phyloP scores from a whole-genome alignment of 2,888 invertebrate species.

The Agrochola lota region DNA sequence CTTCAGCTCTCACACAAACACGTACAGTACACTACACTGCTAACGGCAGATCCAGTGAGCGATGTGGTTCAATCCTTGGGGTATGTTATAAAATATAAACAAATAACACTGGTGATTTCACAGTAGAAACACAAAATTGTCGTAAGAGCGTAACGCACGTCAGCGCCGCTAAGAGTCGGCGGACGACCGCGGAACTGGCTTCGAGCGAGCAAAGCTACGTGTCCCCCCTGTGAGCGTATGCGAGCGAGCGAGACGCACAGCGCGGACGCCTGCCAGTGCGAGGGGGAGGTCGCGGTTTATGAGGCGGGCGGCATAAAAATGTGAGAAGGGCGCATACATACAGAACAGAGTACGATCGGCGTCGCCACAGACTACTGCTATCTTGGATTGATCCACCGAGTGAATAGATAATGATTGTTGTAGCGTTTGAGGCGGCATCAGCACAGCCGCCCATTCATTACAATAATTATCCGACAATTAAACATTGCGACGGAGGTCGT shows the following conservation, averaged over 20 bases:
- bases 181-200: slow-evolving; percentile 87
- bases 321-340: slow-evolving; percentile 82
- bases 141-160: slow-evolving; percentile 85
- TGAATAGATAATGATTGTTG: slow-evolving; percentile 83
- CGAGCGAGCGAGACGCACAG: slow-evolving; percentile 77
- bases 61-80: slow-evolving; percentile 82
- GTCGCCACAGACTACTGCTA: slow-evolving; percentile 73
- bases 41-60: slow-evolving; percentile 78
- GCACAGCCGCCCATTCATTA: slow-evolving; percentile 82
- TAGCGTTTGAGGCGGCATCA: slow-evolving; percentile 76
- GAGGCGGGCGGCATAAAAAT: slow-evolving; percentile 83
- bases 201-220: slow-evolving; percentile 83
- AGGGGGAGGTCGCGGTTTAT: slow-evolving; percentile 74
- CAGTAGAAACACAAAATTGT: slow-evolving; percentile 82
- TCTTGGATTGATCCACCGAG: slow-evolving; percentile 82
- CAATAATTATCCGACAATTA: slow-evolving; percentile 84
- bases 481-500: slow-evolving; percentile 80
- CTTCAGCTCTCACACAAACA: slow-evolving; percentile 79
- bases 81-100: slow-evolving; percentile 84
- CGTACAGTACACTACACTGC: slow-evolving; percentile 82
- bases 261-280: slow-evolving; percentile 38
- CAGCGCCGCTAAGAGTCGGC: slow-evolving; percentile 89
- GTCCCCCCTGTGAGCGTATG: slow-evolving; percentile 80
- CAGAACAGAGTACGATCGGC: slow-evolving; percentile 72
- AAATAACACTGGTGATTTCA: slow-evolving; percentile 87